Conservation (phyloP, 2,888 invertebrate genomes). For the Ryuthela nishihirai region DNA sequence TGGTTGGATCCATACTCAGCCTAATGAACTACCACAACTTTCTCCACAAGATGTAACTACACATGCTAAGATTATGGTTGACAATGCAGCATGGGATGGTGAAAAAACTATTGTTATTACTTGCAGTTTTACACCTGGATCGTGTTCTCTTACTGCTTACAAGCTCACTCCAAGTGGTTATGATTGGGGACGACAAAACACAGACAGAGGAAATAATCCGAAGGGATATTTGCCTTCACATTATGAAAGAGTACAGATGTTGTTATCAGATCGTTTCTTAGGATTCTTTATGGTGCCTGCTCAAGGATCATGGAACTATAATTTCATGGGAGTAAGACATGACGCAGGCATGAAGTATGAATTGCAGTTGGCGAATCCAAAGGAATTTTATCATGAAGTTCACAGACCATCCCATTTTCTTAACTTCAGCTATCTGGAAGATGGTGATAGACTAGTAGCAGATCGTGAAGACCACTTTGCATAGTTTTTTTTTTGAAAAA, state of each 20-base stretch:
- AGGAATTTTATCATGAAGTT: slow-evolving; percentile 99
- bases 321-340: slow-evolving; percentile 98
- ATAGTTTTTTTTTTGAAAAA: too few species aligned
- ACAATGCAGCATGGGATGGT: slow-evolving; percentile 95
- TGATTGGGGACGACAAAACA: slow-evolving; percentile 98
- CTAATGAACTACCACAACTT: slow-evolving; percentile 96
- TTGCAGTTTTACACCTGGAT: slow-evolving; percentile 96
- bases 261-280: slow-evolving; percentile 93
- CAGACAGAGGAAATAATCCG: slow-evolving; percentile 97
- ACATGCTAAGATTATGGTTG: slow-evolving; percentile 94
- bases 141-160: slow-evolving; percentile 97
- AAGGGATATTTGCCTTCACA: slow-evolving; percentile 98
- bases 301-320: slow-evolving; percentile 99
- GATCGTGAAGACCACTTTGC: slow-evolving; percentile 84
- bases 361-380: slow-evolving; percentile 91
- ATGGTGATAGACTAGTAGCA: slow-evolving; percentile 75
- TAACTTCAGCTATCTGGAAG: slow-evolving; percentile 95
- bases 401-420: slow-evolving; percentile 98
- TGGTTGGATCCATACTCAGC: slow-evolving; percentile 99
- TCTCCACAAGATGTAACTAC: slow-evolving; percentile 97
- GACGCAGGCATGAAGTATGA: slow-evolving; percentile 99
- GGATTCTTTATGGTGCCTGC: slow-evolving; percentile 99
- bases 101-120: slow-evolving; percentile 99
- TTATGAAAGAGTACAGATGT: slow-evolving; percentile 98
- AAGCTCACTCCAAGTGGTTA: slow-evolving; percentile 97